Conservation (phyloP, 2,888 invertebrate species). For the Polylopha cassiicola region DNA sequence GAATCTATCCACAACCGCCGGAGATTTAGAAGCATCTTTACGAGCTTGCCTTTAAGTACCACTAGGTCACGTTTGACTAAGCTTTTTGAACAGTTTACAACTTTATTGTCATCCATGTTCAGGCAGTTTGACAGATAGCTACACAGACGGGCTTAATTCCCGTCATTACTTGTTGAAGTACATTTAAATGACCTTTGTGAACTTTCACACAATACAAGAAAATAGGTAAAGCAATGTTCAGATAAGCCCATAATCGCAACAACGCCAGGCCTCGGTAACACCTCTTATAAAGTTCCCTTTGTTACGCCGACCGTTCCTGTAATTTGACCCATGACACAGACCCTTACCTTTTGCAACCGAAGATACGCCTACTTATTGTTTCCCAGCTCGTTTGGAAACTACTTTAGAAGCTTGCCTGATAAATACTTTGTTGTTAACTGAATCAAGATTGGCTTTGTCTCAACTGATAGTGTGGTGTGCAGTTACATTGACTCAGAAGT, state of each 20-base stretch:
- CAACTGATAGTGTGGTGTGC: no score
- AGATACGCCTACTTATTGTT: constrained; percentile 27
- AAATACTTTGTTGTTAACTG: constrained; percentile 17
- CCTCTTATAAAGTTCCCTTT: constrained; percentile 39
- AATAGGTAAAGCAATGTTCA: constrained; percentile 20
- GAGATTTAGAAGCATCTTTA: no score
- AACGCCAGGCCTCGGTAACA: constrained; percentile 36
- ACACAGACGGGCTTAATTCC: no score
- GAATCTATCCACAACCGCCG: constrained; percentile 6
- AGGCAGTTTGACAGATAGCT: no score
- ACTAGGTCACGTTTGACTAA: no score
- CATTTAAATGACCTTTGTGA: constrained; percentile 3
- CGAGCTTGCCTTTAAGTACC: no score
- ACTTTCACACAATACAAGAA: constrained; percentile 7
- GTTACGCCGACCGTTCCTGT: constrained; percentile 32
- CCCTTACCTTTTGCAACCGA: constrained; percentile 18
- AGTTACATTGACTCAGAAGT: no score
- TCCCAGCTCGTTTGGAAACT: constrained; percentile 24
- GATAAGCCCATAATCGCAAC: constrained; percentile 38
- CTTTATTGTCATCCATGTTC: no score
- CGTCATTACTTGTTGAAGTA: no score
- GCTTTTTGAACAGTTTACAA: no score
- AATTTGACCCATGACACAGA: constrained; percentile 31
- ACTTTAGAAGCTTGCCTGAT: constrained; percentile 17
- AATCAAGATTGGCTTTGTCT: no score